Evolutionary conservation across 53 echinoderm and acorn worm genomes (phyloP).

Genomic region (Arbacia lixula): DNA sequence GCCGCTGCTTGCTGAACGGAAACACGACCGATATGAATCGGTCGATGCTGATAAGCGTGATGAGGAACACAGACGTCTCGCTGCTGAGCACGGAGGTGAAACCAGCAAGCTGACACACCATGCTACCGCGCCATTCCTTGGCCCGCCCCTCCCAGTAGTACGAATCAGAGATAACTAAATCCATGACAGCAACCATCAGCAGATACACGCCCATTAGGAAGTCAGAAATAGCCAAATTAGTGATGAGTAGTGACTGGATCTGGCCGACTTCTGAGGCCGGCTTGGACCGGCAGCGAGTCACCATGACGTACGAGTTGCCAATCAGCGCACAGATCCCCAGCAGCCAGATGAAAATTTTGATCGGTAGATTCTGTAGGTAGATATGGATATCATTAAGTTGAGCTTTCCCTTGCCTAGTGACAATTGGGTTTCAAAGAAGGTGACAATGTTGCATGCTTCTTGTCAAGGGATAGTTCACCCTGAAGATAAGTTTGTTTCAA

Average conservation of each 20-base stretch:
- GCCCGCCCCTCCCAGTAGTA: conserved; percentile 40
- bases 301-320: conserved; percentile 46
- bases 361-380: conserved; percentile 3
- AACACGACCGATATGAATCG: conserved; percentile 17
- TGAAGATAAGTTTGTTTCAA: no score
- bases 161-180: conserved; percentile 15
- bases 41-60: conserved; percentile 50
- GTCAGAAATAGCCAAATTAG: conserved; percentile 54
- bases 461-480: no score
- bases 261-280: not conserved
- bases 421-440: no score
- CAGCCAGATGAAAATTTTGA: conserved; percentile 48
- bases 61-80: conserved; percentile 55
- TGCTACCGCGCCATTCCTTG: conserved; percentile 31
- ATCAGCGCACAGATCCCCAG: conserved; percentile 51
- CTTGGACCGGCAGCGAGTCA: not conserved
- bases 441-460: no score
- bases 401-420: no score
- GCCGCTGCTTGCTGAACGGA: conserved; percentile 37
- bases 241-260: conserved; percentile 48
- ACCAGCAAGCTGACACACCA: conserved; percentile 27
- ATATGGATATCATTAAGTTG: no score
- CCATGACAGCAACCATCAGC: conserved; percentile 41
- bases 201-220: conserved; percentile 60
- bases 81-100: conserved; percentile 45